Conservation (phyloP, 2,113 vertebrate species). For the Madoqua kirkii region DNA sequence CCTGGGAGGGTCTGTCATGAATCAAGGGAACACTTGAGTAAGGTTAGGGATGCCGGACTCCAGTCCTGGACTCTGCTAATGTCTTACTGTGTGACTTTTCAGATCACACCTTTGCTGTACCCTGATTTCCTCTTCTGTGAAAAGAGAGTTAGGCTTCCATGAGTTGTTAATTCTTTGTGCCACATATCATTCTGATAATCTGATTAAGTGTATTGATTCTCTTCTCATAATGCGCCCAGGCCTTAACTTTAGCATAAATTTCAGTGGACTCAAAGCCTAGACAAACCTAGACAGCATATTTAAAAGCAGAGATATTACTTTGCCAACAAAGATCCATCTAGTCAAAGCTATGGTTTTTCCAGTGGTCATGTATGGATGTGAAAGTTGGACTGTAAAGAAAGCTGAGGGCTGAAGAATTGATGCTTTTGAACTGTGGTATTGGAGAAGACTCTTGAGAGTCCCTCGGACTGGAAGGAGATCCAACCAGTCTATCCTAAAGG, state of each 20-base stretch:
- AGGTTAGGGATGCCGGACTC: neutral
- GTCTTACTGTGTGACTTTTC: neutral
- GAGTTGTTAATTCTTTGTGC: neutral
- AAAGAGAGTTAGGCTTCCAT: neutral
- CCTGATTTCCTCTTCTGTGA: neutral
- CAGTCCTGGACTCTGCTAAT: neutral
- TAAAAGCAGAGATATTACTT: neutral
- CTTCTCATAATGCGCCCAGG: neutral
- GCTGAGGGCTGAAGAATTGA: neutral
- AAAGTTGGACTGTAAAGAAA: neutral
- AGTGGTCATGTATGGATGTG: neutral
- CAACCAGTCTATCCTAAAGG: neutral
- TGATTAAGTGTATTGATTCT: neutral
- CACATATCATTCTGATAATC: neutral
- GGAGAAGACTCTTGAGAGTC: neutral
- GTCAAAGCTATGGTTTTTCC: neutral
- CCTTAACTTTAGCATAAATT: neutral
- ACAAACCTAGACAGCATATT: neutral
- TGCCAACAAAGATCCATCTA: neutral
- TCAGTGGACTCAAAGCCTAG: neutral
- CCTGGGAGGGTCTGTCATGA: neutral
- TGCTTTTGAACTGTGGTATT: neutral
- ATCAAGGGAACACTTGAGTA: neutral
- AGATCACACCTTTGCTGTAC: neutral
- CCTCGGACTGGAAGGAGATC: neutral